Percentiles rank a stretch among this genome's conserved stretches.
Conservation (phyloP, 2,797 vertebrate species). For the Rousettus madagascariensis region DNA sequence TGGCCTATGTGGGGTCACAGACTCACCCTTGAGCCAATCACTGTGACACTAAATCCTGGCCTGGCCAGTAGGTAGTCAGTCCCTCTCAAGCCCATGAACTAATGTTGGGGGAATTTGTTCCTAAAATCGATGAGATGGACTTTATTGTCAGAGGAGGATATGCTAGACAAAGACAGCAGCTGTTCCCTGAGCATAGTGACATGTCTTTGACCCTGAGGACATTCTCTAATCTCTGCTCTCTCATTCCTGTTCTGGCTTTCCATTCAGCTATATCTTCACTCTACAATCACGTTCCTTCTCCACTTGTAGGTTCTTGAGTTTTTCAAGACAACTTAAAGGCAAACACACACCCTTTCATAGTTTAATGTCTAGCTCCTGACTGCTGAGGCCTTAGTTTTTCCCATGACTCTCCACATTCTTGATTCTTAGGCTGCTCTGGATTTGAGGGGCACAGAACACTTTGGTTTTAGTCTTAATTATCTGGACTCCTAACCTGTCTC, state of each 20-base stretch:
- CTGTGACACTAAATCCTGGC: neutral
- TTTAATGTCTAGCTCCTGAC: neutral
- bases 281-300: neutral
- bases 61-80: neutral
- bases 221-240: neutral
- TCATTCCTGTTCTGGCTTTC: neutral
- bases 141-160: neutral
- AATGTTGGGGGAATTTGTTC: neutral
- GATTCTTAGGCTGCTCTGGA: neutral
- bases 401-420: neutral
- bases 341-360: neutral
- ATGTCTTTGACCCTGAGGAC: neutral
- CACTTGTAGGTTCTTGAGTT: neutral
- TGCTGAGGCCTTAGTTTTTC: neutral
- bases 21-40: neutral
- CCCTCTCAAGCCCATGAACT: neutral
- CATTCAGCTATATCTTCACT: neutral
- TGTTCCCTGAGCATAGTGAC: neutral
- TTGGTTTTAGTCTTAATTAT: constrained; percentile 29
- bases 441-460: neutral
- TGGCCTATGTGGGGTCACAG: neutral
- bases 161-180: neutral
- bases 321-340: neutral
- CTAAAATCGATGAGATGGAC: neutral
- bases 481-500: neutral